These are phyloP conservation scores for Carettochelys insculpta DNA, from an alignment of 2,113 vertebrate genomes.

Conservation along the genomic window DNA sequence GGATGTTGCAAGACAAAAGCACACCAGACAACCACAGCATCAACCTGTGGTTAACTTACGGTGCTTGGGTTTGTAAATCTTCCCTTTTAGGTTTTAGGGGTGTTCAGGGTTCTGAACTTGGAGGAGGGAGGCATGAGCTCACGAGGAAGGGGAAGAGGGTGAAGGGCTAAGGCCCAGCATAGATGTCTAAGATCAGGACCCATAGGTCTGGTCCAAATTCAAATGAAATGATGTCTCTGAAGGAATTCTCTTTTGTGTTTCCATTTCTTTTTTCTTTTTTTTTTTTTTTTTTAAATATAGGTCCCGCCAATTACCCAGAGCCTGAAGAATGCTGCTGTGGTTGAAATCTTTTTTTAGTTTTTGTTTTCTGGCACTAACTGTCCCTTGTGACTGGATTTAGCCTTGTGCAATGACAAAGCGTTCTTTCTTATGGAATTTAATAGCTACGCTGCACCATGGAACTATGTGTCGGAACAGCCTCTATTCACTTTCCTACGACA, in stretches of 20 bases:
- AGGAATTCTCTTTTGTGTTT: not conserved
- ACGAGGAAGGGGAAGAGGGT: not conserved
- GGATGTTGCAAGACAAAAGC: no score
- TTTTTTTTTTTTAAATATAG: not conserved
- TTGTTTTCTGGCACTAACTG: constrained; percentile 82
- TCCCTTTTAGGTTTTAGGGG: not conserved
- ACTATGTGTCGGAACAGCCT: not conserved
- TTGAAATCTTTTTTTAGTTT: constrained; percentile 75
- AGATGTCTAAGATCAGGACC: not conserved
- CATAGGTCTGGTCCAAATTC: not conserved
- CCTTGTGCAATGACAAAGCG: constrained; percentile 81
- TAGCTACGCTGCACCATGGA: constrained; percentile 30
- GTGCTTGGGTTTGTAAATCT: not conserved
- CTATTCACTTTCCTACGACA: not conserved
- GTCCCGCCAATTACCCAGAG: constrained; percentile 76
- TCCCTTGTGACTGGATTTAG: constrained; percentile 81
- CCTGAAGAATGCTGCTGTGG: constrained; percentile 77
- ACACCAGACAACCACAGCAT: no score
- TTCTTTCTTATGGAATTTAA: constrained; percentile 84
- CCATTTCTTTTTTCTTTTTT: not conserved
- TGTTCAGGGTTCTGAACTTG: not conserved
- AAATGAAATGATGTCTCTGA: constrained; percentile 26
- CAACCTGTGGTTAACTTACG: no score
- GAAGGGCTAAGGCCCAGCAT: not conserved
- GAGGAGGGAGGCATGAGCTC: not conserved